Evolutionary conservation across 2,888 invertebrate species (phyloP).

Genomic region (Eupithecia subumbrata): DNA sequence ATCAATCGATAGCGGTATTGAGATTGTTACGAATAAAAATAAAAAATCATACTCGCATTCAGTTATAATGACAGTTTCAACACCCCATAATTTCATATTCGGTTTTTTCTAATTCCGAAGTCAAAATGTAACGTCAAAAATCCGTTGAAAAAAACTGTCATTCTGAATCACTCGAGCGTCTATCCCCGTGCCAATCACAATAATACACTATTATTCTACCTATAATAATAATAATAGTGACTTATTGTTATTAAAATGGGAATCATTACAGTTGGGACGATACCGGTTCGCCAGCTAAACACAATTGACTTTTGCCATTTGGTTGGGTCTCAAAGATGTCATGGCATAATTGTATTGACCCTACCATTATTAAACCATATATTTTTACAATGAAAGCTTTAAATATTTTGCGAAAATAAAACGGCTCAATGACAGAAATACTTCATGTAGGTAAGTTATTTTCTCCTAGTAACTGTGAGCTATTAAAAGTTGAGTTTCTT

Average conservation of each 20-base stretch:
- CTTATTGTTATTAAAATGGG: constrained; percentile 71
- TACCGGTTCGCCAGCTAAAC: constrained; percentile 64
- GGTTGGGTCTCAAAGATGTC: constrained; percentile 75
- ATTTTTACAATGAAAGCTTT: constrained; percentile 41
- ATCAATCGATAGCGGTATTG: neutral
- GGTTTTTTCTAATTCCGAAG: constrained; percentile 26
- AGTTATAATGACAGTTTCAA: neutral
- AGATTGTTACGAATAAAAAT: neutral
- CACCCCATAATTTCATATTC: constrained; percentile 6
- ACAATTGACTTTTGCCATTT: constrained; percentile 82
- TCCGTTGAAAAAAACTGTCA: constrained; percentile 73
- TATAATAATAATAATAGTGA: constrained; percentile 73
- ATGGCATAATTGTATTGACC: constrained; percentile 76
- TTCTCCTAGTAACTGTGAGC: no score
- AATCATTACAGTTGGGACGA: constrained; percentile 64
- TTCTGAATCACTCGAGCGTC: constrained; percentile 78
- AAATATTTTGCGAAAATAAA: constrained; percentile 32
- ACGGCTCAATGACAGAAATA: constrained; percentile 7
- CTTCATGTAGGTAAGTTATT: neutral
- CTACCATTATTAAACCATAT: constrained; percentile 68
- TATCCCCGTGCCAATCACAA: constrained; percentile 74
- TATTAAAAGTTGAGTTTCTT: no score
- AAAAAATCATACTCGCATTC: neutral
- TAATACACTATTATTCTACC: constrained; percentile 64
- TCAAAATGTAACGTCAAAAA: constrained; percentile 57